phyloP scores from a whole-genome alignment of 2,797 vertebrate genomes.

The Pipistrellus nathusii region DNA sequence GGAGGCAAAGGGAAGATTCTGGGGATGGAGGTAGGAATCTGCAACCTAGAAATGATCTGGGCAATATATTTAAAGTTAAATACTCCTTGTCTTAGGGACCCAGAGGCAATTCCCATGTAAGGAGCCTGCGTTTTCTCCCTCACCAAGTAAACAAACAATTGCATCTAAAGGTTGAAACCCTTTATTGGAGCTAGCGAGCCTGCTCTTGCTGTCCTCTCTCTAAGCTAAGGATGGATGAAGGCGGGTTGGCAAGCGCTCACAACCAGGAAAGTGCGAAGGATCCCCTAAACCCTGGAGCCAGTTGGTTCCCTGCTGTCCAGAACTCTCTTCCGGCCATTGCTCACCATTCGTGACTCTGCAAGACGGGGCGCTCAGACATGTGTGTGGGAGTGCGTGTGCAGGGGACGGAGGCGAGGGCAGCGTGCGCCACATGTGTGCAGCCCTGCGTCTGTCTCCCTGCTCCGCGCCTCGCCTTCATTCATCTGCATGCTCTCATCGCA shows the following conservation, averaged over 20 bases:
- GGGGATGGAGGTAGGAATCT: slow-evolving; percentile 56
- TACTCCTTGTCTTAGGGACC: slow-evolving; percentile 23
- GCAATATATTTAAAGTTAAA: slow-evolving; percentile 61
- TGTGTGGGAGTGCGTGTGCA: slow-evolving; percentile 62
- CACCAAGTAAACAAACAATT: not conserved
- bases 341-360: slow-evolving; percentile 60
- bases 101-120: not conserved
- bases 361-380: slow-evolving; percentile 45
- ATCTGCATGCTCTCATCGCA: slow-evolving; percentile 63
- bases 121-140: not conserved
- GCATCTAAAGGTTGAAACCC: not conserved
- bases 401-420: not conserved
- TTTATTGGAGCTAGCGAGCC: not conserved
- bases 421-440: slow-evolving; percentile 65
- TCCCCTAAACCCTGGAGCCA: too few species aligned
- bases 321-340: not conserved
- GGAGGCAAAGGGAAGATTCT: slow-evolving; percentile 46
- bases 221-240: not conserved
- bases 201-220: slow-evolving; percentile 48
- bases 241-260: not conserved
- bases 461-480: slow-evolving; percentile 77
- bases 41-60: slow-evolving; percentile 52
- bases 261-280: too few species aligned
- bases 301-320: too few species aligned
- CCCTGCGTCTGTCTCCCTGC: slow-evolving; percentile 48